Conservation (phyloP, 1,140 invertebrate species). For the Trachymyrmex septentrionalis region DNA sequence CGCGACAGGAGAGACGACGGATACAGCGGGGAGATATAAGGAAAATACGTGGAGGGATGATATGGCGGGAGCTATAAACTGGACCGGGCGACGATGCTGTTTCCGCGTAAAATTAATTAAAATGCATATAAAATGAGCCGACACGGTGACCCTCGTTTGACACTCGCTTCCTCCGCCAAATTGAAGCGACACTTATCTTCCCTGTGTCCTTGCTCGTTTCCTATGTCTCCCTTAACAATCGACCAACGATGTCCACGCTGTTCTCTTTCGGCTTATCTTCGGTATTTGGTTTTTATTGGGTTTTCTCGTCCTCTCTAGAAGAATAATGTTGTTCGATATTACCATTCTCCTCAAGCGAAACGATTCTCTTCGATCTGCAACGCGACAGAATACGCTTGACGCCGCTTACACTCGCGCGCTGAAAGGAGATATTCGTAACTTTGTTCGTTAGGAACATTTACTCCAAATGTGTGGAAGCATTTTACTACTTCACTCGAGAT, state of each 20-base stretch:
- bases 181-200: constrained; percentile 77
- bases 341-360: constrained; percentile 1
- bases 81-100: constrained; percentile 71
- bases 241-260: neutral
- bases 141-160: constrained; percentile 32
- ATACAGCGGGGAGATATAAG: constrained; percentile 19
- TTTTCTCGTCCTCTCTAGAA: neutral
- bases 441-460: constrained; percentile 22
- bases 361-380: constrained; percentile 6
- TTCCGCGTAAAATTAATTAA: constrained; percentile 80
- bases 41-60: constrained; percentile 64
- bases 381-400: neutral
- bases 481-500: constrained; percentile 26
- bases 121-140: constrained; percentile 79
- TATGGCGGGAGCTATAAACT: constrained; percentile 70
- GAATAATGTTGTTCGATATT: constrained; percentile 28
- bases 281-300: neutral
- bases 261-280: neutral
- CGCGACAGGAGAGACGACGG: constrained; percentile 8
- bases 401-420: neutral
- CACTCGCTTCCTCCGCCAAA: constrained; percentile 70
- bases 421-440: constrained; percentile 41
- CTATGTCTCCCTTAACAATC: constrained; percentile 36
- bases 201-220: neutral
- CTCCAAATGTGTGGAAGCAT: constrained; percentile 40